Base-by-base conservation (phyloP, 2,113 vertebrate genomes). In the Arothron firmamentum region DNA sequence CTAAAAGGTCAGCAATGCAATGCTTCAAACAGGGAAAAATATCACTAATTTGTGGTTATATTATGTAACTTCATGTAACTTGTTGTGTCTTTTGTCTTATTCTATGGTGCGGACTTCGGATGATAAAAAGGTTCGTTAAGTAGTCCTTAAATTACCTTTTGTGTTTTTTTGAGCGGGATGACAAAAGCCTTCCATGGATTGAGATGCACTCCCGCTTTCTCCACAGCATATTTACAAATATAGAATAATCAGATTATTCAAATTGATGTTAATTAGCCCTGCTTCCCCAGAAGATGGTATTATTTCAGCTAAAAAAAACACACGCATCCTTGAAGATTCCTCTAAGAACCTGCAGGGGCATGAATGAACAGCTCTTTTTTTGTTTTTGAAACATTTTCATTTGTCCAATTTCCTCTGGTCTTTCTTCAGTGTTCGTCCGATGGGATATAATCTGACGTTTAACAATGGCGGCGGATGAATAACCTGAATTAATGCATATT, bases 191-290 rank as follows among this genome's bases (percentile, higher is more conserved):
- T 20, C 38, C 15, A 52, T 55, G 48, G 12, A 55, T 46, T 50
- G 52, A 6, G 6, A 47, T 46, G 62, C 47, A 62, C 60, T 52
- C 49, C 62, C 20, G 47, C 58, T 70, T 70, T 38, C 59, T 78
- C 1, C 31, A 19, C 48, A 6, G 42, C 51, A 43, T 51, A 59
- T 56, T 69, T 17, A 58, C 63, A 45, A 59, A 54, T 25, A 56
- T 47, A 50, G 59, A 67, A 56, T 80, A 84, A 86, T 84, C 84
- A 61, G 81, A 86, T 89, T 86, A 87, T 87, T 89, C 84, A 86
- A 84, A 87, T 77, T 15, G 52, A 89, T 87, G 87, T 77, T 89
- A 89, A 88, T 88, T 78, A 83, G 65, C 73, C 66, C 64, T 15
- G 45, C 57, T 53, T 50, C 51, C 25, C 75, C 31, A 72, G 73